Percentiles rank a stretch among this genome's conserved stretches.
Evolutionary conservation across 2,797 vertebrate species (phyloP).

Genomic region (Sebastes hubbsi): DNA sequence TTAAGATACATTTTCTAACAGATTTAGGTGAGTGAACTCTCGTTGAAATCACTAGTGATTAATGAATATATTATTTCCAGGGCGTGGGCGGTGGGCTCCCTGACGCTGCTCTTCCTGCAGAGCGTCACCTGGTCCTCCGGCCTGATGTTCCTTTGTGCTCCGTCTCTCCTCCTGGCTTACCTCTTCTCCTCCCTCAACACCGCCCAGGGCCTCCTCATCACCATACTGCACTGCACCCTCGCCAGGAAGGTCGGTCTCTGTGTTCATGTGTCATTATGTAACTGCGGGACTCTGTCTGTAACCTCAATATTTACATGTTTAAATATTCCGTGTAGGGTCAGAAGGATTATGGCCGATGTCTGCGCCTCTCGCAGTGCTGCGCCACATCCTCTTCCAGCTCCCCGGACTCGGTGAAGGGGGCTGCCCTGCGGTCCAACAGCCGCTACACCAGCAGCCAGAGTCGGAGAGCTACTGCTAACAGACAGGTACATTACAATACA

Average conservation of each 20-base stretch:
- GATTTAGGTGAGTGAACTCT: background rate
- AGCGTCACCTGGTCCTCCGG: constrained; percentile 93
- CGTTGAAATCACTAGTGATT: background rate
- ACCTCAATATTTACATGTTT: background rate
- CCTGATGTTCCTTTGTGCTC: constrained; percentile 90
- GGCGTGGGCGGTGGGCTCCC: constrained; percentile 91
- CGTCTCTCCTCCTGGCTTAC: constrained; percentile 91
- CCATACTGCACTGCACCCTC: constrained; percentile 91
- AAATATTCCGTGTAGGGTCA: constrained; percentile 82
- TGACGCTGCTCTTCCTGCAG: constrained; percentile 91
- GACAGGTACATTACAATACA: constrained; percentile 71
- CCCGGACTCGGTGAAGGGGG: constrained; percentile 90
- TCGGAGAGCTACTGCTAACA: constrained; percentile 75
- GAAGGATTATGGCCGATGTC: constrained; percentile 92
- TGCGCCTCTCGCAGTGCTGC: constrained; percentile 91
- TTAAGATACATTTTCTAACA: background rate
- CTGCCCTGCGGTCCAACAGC: constrained; percentile 88
- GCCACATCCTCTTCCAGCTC: constrained; percentile 83
- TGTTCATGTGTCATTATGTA: background rate
- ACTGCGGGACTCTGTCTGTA: background rate
- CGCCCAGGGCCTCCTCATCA: constrained; percentile 91
- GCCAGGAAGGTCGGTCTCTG: constrained; percentile 88
- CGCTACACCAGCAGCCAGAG: constrained; percentile 92
- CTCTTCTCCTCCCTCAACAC: constrained; percentile 95
- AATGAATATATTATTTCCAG: constrained; percentile 63